These are phyloP conservation scores for Allygus modestus DNA, from an alignment of 2,888 invertebrate genomes.

Conservation along the genomic window DNA sequence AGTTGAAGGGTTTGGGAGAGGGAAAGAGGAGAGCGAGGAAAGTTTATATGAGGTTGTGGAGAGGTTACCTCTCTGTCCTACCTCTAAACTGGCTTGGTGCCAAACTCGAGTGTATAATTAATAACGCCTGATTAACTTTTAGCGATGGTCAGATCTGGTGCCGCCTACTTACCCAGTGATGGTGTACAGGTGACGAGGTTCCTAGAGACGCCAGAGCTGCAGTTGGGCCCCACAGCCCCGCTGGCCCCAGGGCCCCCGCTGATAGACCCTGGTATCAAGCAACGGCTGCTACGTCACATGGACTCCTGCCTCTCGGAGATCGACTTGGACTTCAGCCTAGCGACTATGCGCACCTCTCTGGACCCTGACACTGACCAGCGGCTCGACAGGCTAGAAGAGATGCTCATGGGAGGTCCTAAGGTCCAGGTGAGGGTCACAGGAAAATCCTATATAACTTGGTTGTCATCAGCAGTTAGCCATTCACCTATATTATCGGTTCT, in stretches of 20 bases:
- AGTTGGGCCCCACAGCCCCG: slow-evolving; percentile 75
- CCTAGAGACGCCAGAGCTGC: slow-evolving; percentile 80
- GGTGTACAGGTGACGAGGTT: slow-evolving; percentile 79
- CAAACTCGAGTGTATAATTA: too few species aligned
- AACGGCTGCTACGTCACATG: slow-evolving; percentile 79
- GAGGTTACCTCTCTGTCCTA: too few species aligned
- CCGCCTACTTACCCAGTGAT: too few species aligned
- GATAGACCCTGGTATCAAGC: slow-evolving; percentile 79
- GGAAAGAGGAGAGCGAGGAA: too few species aligned
- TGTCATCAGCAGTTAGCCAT: too few species aligned
- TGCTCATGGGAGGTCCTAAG: slow-evolving; percentile 64
- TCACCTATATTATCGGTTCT: too few species aligned
- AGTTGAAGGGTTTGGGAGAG: too few species aligned
- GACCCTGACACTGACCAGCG: slow-evolving; percentile 70
- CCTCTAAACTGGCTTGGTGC: too few species aligned
- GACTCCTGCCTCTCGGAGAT: slow-evolving; percentile 81
- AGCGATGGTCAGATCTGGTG: too few species aligned
- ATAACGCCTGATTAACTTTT: too few species aligned
- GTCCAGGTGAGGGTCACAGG: slow-evolving; percentile 30
- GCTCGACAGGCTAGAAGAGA: slow-evolving; percentile 71
- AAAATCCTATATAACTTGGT: neutral
- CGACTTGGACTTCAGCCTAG: slow-evolving; percentile 76
- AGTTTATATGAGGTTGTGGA: too few species aligned
- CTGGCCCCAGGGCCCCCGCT: slow-evolving; percentile 65
- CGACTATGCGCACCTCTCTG: slow-evolving; percentile 61